Evolutionary conservation across 2,888 invertebrate genomes (phyloP), one percentile per base, ranked within the genome.

Genomic region (Tillus elongatus): DNA sequence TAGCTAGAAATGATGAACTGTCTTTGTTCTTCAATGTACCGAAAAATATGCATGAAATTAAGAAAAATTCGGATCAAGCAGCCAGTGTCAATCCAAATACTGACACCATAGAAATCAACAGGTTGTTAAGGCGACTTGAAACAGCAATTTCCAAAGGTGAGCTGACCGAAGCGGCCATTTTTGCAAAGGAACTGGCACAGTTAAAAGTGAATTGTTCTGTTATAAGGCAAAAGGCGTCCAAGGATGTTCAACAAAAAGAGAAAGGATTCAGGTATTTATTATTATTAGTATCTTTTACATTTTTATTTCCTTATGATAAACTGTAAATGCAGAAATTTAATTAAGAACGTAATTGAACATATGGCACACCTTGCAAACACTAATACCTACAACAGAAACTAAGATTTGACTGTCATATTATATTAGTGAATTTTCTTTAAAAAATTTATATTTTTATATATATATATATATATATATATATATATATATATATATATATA

Each of bases 141-240:
- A 72, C 73, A 37, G 82, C 87, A 2, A 88, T 89, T 51, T 77
- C 81, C 2, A 76, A 75, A 55, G 87, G 87, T 4, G 78, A 86
- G 52, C 76, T 84, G 63, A 72, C 72, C 33, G 74, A 81, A 47
- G 87, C 88, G 2, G 81, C 87, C 0, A 74, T 75, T 44, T 73
- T 85, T 33, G 87, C 88, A 1, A 73, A 77, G 45, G 82, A 86
- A 61, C 66, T 88, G 47, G 86, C 87, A 0, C 76, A 82, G 44
- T 66, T 85, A 42, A 79, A 82, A 60, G 74, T 86, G 33, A 79
- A 79, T 40, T 83, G 85, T 63, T 82, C 81, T 24, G 84, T 79
- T 2, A 70, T 73, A 16, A 64, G 75, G 36, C 66, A 67, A 45
- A 66, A 62, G 43, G 41, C 53, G 10, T 36, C 50, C 3, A 49